These are phyloP conservation scores for Nemoura dubitans DNA, from an alignment of 2,888 invertebrate genomes.

Conservation along the genomic window DNA sequence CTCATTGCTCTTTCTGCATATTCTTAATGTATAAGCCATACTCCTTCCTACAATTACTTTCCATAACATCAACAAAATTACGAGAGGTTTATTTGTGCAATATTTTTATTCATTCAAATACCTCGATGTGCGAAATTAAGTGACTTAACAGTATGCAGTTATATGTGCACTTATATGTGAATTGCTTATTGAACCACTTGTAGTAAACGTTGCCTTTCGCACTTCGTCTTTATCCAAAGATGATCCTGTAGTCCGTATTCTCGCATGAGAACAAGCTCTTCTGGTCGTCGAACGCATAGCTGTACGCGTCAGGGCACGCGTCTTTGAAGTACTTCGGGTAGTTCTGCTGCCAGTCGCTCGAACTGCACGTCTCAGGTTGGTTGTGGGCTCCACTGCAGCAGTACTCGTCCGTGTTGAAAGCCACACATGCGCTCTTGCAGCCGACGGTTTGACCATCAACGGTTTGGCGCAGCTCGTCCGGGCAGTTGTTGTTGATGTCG, in stretches of 20 bases:
- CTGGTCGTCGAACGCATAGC: conserved; percentile 65
- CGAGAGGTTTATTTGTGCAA: too few relatives aligned
- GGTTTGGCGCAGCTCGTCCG: conserved; percentile 55
- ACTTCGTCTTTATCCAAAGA: conserved; percentile 36
- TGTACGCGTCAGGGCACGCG: conserved; percentile 64
- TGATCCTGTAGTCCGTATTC: conserved; percentile 44
- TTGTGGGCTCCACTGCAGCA: conserved; percentile 61
- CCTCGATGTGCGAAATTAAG: too few relatives aligned
- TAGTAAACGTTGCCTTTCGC: too few relatives aligned
- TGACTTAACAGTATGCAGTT: too few relatives aligned
- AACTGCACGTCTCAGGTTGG: conserved; percentile 60
- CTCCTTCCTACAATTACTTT: too few relatives aligned
- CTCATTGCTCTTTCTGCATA: too few relatives aligned
- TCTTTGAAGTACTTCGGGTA: conserved; percentile 61
- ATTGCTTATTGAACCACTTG: too few relatives aligned
- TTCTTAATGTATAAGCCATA: too few relatives aligned
- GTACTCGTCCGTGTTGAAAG: conserved; percentile 61
- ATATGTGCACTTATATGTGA: too few relatives aligned
- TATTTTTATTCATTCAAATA: too few relatives aligned
- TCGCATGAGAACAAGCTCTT: conserved; percentile 62
- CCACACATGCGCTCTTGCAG: conserved; percentile 63
- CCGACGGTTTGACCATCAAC: conserved; percentile 56
- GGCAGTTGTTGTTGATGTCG: conserved; percentile 59
- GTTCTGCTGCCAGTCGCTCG: conserved; percentile 57
- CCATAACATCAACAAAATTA: too few relatives aligned